phyloP scores from a whole-genome alignment of 2,113 vertebrate species.

The Tragulus kanchil region DNA sequence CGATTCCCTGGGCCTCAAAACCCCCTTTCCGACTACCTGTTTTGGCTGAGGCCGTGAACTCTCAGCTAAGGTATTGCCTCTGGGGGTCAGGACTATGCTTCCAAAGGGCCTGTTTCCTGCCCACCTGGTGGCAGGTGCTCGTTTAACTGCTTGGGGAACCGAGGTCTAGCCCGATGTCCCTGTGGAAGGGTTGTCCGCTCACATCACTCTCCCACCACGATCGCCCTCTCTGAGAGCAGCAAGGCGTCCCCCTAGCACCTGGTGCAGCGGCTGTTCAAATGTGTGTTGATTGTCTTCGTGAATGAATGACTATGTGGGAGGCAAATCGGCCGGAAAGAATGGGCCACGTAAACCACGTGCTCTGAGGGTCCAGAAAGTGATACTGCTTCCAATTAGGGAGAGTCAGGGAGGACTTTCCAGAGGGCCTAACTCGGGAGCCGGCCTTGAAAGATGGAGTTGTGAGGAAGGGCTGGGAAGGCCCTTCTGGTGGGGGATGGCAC shows the following conservation, averaged over 20 bases:
- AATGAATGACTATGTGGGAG: not conserved
- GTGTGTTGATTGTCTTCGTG: not conserved
- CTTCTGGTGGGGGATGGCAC: not conserved
- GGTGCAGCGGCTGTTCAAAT: not conserved
- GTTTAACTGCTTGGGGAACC: not conserved
- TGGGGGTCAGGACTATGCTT: not conserved
- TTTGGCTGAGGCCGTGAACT: not conserved
- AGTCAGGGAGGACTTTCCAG: not conserved
- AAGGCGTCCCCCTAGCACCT: not conserved
- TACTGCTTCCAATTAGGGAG: not conserved
- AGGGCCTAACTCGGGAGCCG: not conserved
- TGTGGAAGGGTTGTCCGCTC: not conserved
- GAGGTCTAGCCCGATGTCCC: not conserved
- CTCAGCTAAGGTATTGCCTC: not conserved
- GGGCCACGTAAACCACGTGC: accelerated
- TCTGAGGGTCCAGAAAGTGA: not conserved
- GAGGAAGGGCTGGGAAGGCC: not conserved
- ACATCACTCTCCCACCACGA: not conserved
- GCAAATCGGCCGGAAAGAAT: not conserved
- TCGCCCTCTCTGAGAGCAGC: not conserved
- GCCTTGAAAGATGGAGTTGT: not conserved
- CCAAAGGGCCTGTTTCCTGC: not conserved
- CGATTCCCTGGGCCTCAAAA: not conserved
- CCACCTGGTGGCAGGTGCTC: not conserved
- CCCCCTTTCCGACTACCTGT: not conserved